These are phyloP conservation scores for Discoglossus pictus DNA, from an alignment of 2,797 vertebrate species.

Conservation along the genomic window DNA sequence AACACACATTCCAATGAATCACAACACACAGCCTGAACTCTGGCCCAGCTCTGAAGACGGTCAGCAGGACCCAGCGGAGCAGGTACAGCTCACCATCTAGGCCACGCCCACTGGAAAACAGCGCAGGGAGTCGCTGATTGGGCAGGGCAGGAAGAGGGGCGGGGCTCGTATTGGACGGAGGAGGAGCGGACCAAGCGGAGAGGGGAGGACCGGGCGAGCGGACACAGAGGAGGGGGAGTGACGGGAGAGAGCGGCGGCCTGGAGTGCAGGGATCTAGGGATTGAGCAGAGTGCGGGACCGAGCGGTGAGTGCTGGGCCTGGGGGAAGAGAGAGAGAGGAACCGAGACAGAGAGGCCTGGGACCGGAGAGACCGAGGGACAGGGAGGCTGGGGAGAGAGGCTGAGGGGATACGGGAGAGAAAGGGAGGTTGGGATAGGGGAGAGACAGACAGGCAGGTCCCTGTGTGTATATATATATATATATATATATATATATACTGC, in stretches of 20 bases:
- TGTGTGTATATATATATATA: too few species aligned
- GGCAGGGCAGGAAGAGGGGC: not conserved
- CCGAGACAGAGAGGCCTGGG: too few species aligned
- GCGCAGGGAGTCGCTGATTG: not conserved
- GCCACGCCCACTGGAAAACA: not conserved
- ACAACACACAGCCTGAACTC: not conserved
- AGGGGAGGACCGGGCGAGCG: slow-evolving; percentile 25
- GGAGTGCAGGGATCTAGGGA: not conserved
- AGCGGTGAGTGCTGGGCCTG: slow-evolving; percentile 6
- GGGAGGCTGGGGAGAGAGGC: too few species aligned
- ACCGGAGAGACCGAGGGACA: too few species aligned
- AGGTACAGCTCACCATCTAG: too few species aligned
- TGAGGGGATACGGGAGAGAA: too few species aligned
- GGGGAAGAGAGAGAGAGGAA: too few species aligned
- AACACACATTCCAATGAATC: not conserved
- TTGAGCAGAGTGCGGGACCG: not conserved
- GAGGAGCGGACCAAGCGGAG: slow-evolving; percentile 29
- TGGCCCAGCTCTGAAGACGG: too few species aligned
- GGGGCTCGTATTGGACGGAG: not conserved
- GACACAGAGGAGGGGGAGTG: slow-evolving; percentile 22
- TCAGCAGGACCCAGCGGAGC: too few species aligned
- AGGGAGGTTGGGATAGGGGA: too few species aligned
- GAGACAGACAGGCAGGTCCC: too few species aligned
- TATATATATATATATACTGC: too few species aligned
- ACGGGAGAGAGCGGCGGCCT: slow-evolving; percentile 24